Evolutionary conservation across 2,888 invertebrate genomes (phyloP), one percentile per base, ranked within the genome.

Genomic region (Tridacna gigas): DNA sequence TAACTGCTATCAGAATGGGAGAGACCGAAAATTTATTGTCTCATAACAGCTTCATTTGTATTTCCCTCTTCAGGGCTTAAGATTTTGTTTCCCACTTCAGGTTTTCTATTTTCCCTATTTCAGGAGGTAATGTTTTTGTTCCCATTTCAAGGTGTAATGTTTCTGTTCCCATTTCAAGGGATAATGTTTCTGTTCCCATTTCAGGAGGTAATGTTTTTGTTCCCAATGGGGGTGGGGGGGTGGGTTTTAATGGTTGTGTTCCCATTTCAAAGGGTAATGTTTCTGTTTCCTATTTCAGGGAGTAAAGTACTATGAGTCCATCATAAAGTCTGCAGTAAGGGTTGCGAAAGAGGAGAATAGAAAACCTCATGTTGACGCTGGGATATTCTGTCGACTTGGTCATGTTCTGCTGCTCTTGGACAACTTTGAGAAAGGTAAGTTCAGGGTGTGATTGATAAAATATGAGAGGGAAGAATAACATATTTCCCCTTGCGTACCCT

Each of bases 381-480:
- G 97, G 95, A 97, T 98, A 2, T 99, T 97, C 95, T 98, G 98
- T 94, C 98, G 98, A 95, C 95, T 99, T 78, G 99, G 99, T 2
- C 99, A 99, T 95, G 97, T 99, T 93, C 98, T 99, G 95, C 96
- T 99, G 51, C 96, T 99, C 1, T 95, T 99, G 25, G 98, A 98
- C 95, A 98, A 99, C 94, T 99, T 97, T 96, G 96, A 97, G 48
- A 98, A 99, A 97, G 98, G 99, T 99, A 96, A 91, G 85, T 7
- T 37, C 37, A 37, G 37, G 37, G 37, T 37, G 37, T 37, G 2
- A 37, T 37, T 37, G 37, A 7, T 37, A 7, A 37, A 37, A 37
- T 37, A 37, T 37, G 37, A 37, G 37, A 37, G 37, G 37, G 7
- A 37, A 7, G 37, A 37, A 37, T 7, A 37, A 37, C 2, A 7